A percentile compares a stretch with the other conserved stretches of the same genome.
These are phyloP conservation scores for Epinotia brunnichana DNA, from an alignment of 2,888 invertebrate genomes.

Conservation along the genomic window DNA sequence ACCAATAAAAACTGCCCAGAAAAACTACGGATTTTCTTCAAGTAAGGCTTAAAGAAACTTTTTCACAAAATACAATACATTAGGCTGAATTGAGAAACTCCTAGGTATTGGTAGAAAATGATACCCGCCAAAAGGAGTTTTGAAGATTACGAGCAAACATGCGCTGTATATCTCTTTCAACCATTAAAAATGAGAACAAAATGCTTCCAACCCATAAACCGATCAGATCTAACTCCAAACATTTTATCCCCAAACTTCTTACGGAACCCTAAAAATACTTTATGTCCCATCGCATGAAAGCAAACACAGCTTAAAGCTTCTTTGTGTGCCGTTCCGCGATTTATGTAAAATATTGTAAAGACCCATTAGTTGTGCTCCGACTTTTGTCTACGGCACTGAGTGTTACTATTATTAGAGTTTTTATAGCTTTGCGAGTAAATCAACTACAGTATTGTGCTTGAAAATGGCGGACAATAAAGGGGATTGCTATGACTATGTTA, in stretches of 20 bases:
- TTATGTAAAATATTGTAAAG: slow-evolving; percentile 42
- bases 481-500: background rate
- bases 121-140: background rate
- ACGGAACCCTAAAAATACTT: slow-evolving; percentile 40
- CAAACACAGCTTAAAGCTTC: slow-evolving; percentile 38
- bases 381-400: slow-evolving; percentile 24
- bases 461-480: background rate
- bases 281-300: slow-evolving; percentile 38
- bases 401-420: slow-evolving; percentile 18
- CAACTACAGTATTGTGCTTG: background rate
- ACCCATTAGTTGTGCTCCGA: slow-evolving; percentile 34
- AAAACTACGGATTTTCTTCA: too few relatives aligned
- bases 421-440: slow-evolving; percentile 18
- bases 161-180: slow-evolving; percentile 9
- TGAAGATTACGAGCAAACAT: background rate
- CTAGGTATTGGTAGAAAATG: background rate
- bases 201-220: slow-evolving; percentile 31
- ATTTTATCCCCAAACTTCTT: slow-evolving; percentile 31
- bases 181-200: slow-evolving; percentile 13
- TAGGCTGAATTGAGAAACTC: background rate
- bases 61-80: background rate
- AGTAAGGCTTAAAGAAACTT: background rate
- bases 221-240: slow-evolving; percentile 23
- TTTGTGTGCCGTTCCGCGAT: slow-evolving; percentile 33
- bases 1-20: too few relatives aligned